A percentile compares a stretch with the other conserved stretches of the same genome.
phyloP scores from a whole-genome alignment of 2,797 vertebrate species.

The Hyperoplus immaculatus region DNA sequence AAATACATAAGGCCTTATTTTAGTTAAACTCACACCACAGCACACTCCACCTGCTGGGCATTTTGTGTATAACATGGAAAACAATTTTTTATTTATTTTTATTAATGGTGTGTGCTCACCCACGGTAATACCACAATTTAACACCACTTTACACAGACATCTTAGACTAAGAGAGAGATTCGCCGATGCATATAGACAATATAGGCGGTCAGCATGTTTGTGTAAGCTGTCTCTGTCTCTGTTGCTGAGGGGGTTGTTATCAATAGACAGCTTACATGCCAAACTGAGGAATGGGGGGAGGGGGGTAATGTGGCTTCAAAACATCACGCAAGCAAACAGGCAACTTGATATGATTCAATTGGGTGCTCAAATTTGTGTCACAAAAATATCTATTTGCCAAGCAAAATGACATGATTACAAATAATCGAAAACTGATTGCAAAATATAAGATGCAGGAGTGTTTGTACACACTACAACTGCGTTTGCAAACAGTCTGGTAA shows the following conservation, averaged over 20 bases:
- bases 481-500: neutral
- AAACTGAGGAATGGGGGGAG: constrained; percentile 50
- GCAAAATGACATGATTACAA: neutral
- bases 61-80: constrained; percentile 21
- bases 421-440: neutral
- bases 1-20: constrained; percentile 35
- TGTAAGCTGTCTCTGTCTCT: constrained; percentile 39
- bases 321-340: constrained; percentile 32
- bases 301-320: constrained; percentile 44
- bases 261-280: constrained; percentile 58
- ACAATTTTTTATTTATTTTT: neutral
- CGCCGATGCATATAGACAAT: constrained; percentile 26
- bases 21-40: constrained; percentile 28
- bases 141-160: constrained; percentile 1
- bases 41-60: constrained; percentile 69
- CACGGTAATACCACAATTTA: constrained; percentile 3
- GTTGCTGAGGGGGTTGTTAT: constrained; percentile 56
- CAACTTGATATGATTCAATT: constrained; percentile 15
- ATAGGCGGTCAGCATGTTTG: constrained; percentile 22
- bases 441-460: neutral
- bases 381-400: neutral
- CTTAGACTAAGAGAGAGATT: neutral
- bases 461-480: neutral
- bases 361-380: constrained; percentile 2
- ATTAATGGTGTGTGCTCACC: neutral